Percentiles rank a stretch among this genome's conserved stretches.
phyloP scores from a whole-genome alignment of 2,888 invertebrate species.

The Elysia crispata region DNA sequence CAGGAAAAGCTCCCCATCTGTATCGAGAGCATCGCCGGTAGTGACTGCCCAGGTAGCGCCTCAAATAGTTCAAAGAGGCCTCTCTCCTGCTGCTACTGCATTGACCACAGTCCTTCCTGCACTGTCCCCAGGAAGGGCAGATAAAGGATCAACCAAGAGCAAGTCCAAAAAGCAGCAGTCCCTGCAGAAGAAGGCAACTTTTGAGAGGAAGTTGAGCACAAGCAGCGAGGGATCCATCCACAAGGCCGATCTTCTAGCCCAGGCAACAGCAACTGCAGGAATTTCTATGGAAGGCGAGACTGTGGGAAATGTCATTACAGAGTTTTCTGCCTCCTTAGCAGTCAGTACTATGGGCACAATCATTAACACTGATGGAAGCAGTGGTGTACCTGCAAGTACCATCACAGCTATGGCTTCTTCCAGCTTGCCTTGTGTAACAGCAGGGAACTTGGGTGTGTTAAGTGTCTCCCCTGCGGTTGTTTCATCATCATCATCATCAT shows the following conservation, averaged over 20 bases:
- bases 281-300: conserved; percentile 44
- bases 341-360: neutral
- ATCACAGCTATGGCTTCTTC: no score
- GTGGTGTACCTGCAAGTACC: neutral
- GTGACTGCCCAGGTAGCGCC: conserved; percentile 34
- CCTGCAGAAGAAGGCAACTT: neutral
- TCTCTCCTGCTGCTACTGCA: conserved; percentile 10
- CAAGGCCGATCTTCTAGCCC: conserved; percentile 45
- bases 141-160: conserved; percentile 29
- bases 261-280: conserved; percentile 47
- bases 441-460: no score
- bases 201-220: conserved; percentile 18
- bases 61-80: conserved; percentile 29
- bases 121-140: neutral
- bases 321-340: no score
- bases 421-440: no score
- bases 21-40: conserved; percentile 42
- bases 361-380: neutral
- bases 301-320: no score
- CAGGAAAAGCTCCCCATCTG: conserved; percentile 40
- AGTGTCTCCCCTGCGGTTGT: no score
- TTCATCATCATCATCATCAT: no score
- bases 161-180: conserved; percentile 17
- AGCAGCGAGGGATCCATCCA: conserved; percentile 24
- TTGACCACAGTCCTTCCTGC: conserved; percentile 23